Percentiles rank a stretch among this genome's conserved stretches.
phyloP scores from a whole-genome alignment of 2,113 vertebrate species.

The Buteo buteo region DNA sequence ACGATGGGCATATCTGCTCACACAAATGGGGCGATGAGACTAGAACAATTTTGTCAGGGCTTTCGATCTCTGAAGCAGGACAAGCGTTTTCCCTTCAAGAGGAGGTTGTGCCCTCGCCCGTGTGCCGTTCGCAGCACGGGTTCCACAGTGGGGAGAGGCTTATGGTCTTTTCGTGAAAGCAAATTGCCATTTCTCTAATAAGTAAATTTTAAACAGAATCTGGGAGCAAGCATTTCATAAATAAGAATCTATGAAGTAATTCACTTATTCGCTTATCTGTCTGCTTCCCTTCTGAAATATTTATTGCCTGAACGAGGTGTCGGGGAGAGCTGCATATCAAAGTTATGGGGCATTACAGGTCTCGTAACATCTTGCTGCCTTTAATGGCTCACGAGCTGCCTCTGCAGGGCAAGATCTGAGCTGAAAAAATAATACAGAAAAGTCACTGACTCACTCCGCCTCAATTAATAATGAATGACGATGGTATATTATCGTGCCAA shows the following conservation, averaged over 20 bases:
- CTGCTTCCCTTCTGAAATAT: conserved; percentile 29
- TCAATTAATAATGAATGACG: not conserved
- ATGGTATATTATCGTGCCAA: not conserved
- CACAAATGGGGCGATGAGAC: not conserved
- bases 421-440: not conserved
- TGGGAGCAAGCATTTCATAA: not conserved
- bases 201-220: not conserved
- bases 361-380: not conserved
- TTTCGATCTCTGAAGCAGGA: not conserved
- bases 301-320: not conserved
- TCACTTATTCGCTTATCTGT: not conserved
- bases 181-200: not conserved
- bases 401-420: conserved; percentile 3
- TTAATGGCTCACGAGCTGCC: conserved; percentile 28
- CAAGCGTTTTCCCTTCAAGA: not conserved
- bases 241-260: not conserved
- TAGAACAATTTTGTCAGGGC: not conserved
- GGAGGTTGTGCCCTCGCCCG: not conserved
- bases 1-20: not conserved
- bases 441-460: not conserved
- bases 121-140: not conserved
- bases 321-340: not conserved
- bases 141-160: not conserved
- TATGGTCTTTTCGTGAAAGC: not conserved
- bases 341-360: not conserved